These are phyloP conservation scores for Macquaria australasica DNA, from an alignment of 2,113 vertebrate species.

Conservation along the genomic window DNA sequence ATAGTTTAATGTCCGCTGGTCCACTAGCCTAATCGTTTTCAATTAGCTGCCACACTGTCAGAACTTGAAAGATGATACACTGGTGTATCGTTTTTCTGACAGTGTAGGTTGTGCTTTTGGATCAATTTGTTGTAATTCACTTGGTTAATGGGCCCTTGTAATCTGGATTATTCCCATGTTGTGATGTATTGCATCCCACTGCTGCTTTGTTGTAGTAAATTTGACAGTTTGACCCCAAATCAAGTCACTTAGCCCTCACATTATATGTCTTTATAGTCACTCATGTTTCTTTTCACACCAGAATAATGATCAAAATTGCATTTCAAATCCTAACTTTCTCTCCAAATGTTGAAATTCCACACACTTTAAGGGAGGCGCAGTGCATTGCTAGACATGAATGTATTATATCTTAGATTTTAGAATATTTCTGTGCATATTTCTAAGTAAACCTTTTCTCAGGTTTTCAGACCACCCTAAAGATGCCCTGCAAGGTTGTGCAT, in stretches of 20 bases:
- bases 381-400: not conserved
- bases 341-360: not conserved
- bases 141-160: constrained; percentile 28
- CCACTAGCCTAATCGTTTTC: constrained; percentile 38
- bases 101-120: constrained; percentile 24
- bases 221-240: constrained; percentile 45
- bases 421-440: not conserved
- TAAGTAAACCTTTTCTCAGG: not conserved
- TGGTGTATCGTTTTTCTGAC: constrained; percentile 30
- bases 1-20: not conserved
- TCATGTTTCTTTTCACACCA: not conserved
- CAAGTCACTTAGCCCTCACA: not conserved
- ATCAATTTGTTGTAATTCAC: constrained; percentile 43
- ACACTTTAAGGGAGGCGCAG: not conserved
- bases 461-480: not conserved
- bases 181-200: not conserved
- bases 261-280: not conserved
- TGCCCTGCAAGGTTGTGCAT: not conserved
- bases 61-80: constrained; percentile 25
- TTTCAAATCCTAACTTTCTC: not conserved
- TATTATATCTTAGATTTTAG: constrained; percentile 1
- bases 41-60: constrained; percentile 47
- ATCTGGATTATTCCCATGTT: constrained; percentile 24
- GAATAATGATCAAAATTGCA: not conserved
- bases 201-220: constrained; percentile 17